These are phyloP conservation scores for Neomorphus geoffroyi DNA, from an alignment of 2,797 vertebrate genomes.

Conservation along the genomic window DNA sequence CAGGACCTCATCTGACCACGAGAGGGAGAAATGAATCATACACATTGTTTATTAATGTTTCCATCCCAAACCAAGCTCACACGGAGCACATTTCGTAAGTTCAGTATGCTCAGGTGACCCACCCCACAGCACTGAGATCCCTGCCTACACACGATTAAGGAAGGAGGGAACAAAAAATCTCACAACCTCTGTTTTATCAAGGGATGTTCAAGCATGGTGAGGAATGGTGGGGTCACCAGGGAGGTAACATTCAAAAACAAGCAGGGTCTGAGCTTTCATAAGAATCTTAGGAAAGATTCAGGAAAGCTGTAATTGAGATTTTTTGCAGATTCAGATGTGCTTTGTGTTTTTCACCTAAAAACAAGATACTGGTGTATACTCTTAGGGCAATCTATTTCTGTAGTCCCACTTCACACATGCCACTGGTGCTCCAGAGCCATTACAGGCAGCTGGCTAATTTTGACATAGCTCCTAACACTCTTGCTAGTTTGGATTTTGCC, in stretches of 20 bases:
- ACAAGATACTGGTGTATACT: background rate
- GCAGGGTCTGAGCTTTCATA: background rate
- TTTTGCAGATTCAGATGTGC: background rate
- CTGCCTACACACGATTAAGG: background rate
- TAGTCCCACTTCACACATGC: background rate
- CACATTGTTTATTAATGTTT: slow-evolving; percentile 24
- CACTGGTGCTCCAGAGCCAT: background rate
- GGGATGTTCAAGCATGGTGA: background rate
- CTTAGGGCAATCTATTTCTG: background rate
- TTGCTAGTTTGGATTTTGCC: background rate
- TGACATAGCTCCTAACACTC: background rate
- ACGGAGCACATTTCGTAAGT: background rate
- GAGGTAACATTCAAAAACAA: background rate
- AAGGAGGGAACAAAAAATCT: background rate
- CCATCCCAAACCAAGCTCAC: background rate
- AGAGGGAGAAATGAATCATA: slow-evolving; percentile 60
- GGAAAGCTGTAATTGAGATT: background rate
- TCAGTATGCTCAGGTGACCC: background rate
- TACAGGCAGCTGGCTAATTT: rapidly evolving
- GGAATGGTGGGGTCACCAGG: background rate
- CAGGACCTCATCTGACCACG: slow-evolving; percentile 57
- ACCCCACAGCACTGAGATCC: background rate
- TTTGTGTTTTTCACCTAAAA: background rate
- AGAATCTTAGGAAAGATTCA: background rate
- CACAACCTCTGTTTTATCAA: background rate